Evolutionary conservation across 2,888 invertebrate genomes (phyloP), one percentile per base, ranked within the genome.

Genomic region (Drosophila recens): DNA sequence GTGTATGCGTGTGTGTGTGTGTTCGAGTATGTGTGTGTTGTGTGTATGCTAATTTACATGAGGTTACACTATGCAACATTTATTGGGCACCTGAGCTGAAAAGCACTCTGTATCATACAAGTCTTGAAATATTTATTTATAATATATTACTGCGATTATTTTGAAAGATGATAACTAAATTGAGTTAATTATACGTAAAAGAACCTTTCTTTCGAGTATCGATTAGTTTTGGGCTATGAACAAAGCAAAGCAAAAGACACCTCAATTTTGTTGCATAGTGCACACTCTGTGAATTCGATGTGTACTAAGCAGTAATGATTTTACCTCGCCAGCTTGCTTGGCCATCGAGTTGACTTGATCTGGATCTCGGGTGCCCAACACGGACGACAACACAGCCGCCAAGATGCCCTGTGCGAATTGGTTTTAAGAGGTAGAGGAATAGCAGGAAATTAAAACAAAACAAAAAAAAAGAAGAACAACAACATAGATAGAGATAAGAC

Each of bases 271-370:
- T 74, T 89, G 81, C 81, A 63, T 49, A 72, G 69, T 86, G 83
- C 34, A 15, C 11, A 23, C 42, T 38, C 45, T 40, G 23, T 62
- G 56, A 20, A 34, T 49, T 33, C 46, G 64, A 69, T 64, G 48
- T 65, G 75, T 67, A 38, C 30, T 53, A 85, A 77, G 88, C 90
- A 85, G 62, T 87, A 82, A 87, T 80, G 71, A 80, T 84, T 96
- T 95, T 96, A 97, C 97, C 97, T 97, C 97, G 94, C 97, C 96
- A 93, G 97, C 97, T 94, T 97, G 97, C 94, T 97, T 97, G 94
- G 97, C 97, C 96, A 97, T 97, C 94, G 96, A 96, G 94, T 97
- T 96, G 93, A 97, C 96, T 94, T 97, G 97, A 93, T 96, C 96
- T 92, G 97, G 97, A 94, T 97, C 96, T 95, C 96, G 96, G 93